Base-by-base conservation (phyloP, 2,113 vertebrate genomes). In the Hypomesus transpacificus region DNA sequence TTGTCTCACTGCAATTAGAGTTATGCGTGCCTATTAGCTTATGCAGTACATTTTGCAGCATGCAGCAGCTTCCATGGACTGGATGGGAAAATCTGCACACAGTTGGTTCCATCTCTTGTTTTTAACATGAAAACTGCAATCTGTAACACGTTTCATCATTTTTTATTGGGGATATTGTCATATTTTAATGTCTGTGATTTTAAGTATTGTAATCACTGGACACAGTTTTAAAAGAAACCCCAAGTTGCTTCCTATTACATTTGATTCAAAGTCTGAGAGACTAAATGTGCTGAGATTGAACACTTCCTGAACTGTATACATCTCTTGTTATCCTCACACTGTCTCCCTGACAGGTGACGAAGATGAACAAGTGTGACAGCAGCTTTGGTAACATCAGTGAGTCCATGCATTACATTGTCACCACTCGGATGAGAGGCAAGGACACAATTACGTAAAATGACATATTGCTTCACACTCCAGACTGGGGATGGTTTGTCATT, bases 1-100 rank as follows among this genome's bases (percentile, higher is more conserved):
- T 68, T 9, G 67, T 82, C 81, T 74, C 72, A 56, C 68, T 73
- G 62, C 82, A 81, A 78, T 82, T 82, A 76, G 80, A 73, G 63
- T 80, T 62, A 76, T 82, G 80, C 80, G 62, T 74, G 66, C 70
- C 71, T 76, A 78, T 75, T 73, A 73, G 67, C 65, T 68, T 71
- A 64, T 80, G 86, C 78, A 78, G 84, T 81, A 80, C 39, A 66
- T 75, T 64, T 58, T 57, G 56, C 53, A 17, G 56, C 53, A 54
- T 61, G 67, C 46, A 39, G 50, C 69, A 34, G 74, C 68, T 73
- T 72, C 56, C 39, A 61, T 24, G 31, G 20, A 61, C 70, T 68
- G 63, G 74, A 83, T 80, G 65, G 76, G 54, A 57, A 50, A 74
- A 65, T 22, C 50, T 50, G 54, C 24, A 75, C 24, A 71, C 60